Conservation (phyloP, 1,140 invertebrate species). For the Ooceraea biroi region DNA sequence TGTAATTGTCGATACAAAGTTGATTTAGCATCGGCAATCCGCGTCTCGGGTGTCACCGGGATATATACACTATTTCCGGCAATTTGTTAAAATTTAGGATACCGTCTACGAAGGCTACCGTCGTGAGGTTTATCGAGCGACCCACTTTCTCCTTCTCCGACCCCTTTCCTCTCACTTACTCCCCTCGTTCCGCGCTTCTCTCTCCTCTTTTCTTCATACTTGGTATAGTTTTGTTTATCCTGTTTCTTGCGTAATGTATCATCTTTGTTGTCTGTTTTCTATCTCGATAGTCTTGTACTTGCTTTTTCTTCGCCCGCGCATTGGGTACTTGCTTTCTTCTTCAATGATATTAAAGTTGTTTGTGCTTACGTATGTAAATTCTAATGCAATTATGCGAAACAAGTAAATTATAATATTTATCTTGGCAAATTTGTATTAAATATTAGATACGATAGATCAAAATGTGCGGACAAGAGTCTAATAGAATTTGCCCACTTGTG, state of each 20-base stretch:
- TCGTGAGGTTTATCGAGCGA: slow-evolving; percentile 77
- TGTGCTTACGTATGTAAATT: neutral
- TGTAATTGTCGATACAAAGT: neutral
- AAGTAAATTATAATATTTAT: too few species aligned
- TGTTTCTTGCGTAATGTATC: neutral
- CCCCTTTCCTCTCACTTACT: slow-evolving; percentile 58
- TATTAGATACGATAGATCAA: neutral
- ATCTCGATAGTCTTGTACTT: neutral
- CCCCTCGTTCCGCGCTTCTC: neutral
- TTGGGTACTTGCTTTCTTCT: neutral
- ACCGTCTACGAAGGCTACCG: slow-evolving; percentile 65
- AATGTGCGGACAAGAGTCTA: neutral
- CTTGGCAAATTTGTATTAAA: neutral
- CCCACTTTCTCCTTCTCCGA: slow-evolving; percentile 75
- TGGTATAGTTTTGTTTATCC: slow-evolving; percentile 44
- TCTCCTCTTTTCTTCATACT: neutral
- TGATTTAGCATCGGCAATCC: slow-evolving; percentile 30
- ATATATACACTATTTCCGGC: slow-evolving; percentile 1
- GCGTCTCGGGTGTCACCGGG: neutral
- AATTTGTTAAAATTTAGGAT: slow-evolving; percentile 72
- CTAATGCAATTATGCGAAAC: too few species aligned
- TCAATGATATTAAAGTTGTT: neutral
- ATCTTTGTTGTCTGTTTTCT: neutral
- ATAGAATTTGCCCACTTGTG: neutral
- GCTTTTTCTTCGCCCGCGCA: neutral